These are phyloP conservation scores for Craseonycteris thonglongyai DNA, from an alignment of 2,113 vertebrate species.

Conservation along the genomic window DNA sequence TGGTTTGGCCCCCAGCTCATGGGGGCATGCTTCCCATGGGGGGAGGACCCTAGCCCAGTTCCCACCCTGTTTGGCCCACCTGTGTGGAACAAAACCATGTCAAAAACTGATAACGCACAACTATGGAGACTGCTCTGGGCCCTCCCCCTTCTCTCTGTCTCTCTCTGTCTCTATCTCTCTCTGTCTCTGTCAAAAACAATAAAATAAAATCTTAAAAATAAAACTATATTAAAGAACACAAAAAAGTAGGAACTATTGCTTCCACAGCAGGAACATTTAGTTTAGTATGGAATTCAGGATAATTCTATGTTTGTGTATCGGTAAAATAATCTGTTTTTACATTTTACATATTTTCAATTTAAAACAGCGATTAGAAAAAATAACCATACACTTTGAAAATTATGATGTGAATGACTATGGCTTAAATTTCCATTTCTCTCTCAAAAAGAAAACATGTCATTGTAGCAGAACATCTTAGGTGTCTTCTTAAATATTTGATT, in stretches of 20 bases:
- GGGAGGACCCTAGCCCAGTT: no score
- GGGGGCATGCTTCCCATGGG: no score
- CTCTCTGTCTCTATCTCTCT: no score
- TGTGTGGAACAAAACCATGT: no score
- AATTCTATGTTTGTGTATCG: background rate
- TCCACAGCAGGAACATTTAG: background rate
- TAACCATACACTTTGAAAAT: background rate
- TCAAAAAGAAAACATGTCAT: background rate
- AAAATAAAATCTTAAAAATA: no score
- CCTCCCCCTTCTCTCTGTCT: no score
- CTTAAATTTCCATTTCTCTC: constrained; percentile 9
- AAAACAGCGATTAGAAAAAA: background rate
- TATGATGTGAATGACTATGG: background rate
- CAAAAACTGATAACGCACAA: no score
- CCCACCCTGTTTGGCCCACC: no score
- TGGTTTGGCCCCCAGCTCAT: no score
- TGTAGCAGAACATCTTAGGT: background rate
- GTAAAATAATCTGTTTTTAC: background rate
- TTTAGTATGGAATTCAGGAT: background rate
- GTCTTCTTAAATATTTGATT: background rate
- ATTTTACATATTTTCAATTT: background rate
- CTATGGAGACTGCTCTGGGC: no score
- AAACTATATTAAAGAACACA: background rate
- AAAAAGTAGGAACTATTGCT: background rate
- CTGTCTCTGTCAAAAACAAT: no score